Evolutionary conservation across 2,888 invertebrate genomes (phyloP), one percentile per base, ranked within the genome.

Genomic region (Clepsis dumicolana): DNA sequence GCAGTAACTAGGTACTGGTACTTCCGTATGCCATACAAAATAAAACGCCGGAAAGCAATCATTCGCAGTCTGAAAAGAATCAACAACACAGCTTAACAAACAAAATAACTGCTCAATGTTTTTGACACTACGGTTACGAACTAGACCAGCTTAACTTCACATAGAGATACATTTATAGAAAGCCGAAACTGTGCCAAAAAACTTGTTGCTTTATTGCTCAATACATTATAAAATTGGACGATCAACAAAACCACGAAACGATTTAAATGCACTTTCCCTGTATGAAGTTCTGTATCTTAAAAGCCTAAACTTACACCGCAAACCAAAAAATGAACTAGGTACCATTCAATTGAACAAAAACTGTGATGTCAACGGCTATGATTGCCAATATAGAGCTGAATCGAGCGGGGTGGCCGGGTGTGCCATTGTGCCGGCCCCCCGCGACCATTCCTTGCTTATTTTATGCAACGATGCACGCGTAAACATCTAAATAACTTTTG

Each of bases 401-500:
- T 87, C 88, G 84, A 81, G 80, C 80, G 81, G 86, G 84, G 85
- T 85, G 87, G 88, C 89, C 89, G 87, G 89, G 87, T 90, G 90
- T 83, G 81, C 83, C 85, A 88, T 90, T 91, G 91, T 92, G 84
- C 89, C 88, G 84, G 72, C 83, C 89, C 91, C 91, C 90, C 84
- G 86, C 89, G 80, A 82, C 85, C 90, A 91, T 89, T 88, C 91
- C 86, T 90, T 89, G 90, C 93, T 91, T 91, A 93, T 93, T 93
- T 93, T 91, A 93, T 93, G 92, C 91, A 91, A 91, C 91, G 88
- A 84, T 92, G 92, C 92, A 93, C 93, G 91, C 91, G 89, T 90
- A 93, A 93, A 93, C 93, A 93, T 93, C 93, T 93, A 93, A 91
- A 93, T 93, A 93, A 93, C 91, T 91, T 92, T 91, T 90, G 91